Percentiles rank a stretch among this genome's conserved stretches.
These are phyloP conservation scores for Dorcus hopei DNA, from an alignment of 2,888 invertebrate species.

Conservation along the genomic window DNA sequence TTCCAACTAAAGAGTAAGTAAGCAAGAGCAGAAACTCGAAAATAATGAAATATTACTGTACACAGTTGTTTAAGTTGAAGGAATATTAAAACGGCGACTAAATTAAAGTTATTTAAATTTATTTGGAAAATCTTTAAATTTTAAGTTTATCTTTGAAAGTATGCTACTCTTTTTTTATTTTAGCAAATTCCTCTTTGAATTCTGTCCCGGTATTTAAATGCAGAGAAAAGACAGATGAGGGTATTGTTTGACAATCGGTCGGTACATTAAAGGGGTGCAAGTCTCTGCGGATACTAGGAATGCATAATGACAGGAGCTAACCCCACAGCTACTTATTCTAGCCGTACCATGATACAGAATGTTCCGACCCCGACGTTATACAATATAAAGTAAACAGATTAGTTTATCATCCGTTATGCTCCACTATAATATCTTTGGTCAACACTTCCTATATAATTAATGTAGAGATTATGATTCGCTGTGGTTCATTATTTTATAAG, in stretches of 20 bases:
- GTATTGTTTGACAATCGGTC: constrained; percentile 23
- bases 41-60: too few relatives aligned
- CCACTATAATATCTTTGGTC: constrained; percentile 44
- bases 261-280: constrained; percentile 22
- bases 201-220: neutral
- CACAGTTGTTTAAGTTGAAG: too few relatives aligned
- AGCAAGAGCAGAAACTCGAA: too few relatives aligned
- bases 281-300: constrained; percentile 21
- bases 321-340: constrained; percentile 24
- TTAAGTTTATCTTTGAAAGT: too few relatives aligned
- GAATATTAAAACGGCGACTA: too few relatives aligned
- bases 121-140: too few relatives aligned
- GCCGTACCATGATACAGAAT: constrained; percentile 4
- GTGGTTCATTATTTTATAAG: constrained; percentile 18
- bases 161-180: too few relatives aligned
- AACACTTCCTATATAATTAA: constrained; percentile 45
- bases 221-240: neutral
- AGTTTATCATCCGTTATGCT: constrained; percentile 43
- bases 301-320: constrained; percentile 25
- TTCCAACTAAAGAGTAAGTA: too few relatives aligned
- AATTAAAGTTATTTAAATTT: too few relatives aligned
- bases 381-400: constrained; percentile 45
- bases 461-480: constrained; percentile 42
- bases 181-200: too few relatives aligned
- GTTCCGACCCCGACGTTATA: constrained; percentile 26